Conservation (phyloP, 2,797 vertebrate genomes). For the Pangasius krempfi region DNA sequence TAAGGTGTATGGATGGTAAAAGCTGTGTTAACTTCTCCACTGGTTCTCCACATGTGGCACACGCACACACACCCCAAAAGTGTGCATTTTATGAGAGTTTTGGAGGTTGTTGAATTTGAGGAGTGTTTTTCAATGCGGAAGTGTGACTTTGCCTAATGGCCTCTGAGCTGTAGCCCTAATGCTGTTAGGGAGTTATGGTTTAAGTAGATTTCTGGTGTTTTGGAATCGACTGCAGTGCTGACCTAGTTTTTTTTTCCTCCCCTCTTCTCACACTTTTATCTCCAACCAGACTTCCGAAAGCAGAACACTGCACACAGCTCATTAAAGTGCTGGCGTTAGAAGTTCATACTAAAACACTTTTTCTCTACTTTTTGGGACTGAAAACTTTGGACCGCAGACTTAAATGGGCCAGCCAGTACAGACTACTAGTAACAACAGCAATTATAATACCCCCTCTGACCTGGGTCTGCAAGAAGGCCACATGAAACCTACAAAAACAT, state of each 20-base stretch:
- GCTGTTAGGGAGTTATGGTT: slow-evolving; percentile 62
- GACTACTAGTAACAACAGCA: slow-evolving; percentile 8
- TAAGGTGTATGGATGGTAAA: not conserved
- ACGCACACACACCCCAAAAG: not conserved
- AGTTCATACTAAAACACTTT: slow-evolving; percentile 54
- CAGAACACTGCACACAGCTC: slow-evolving; percentile 59
- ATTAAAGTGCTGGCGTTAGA: slow-evolving; percentile 58
- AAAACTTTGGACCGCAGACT: slow-evolving; percentile 47
- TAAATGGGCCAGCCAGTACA: slow-evolving; percentile 1
- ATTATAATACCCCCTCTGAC: not conserved
- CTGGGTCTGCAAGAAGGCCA: not conserved
- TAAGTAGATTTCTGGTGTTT: slow-evolving; percentile 67
- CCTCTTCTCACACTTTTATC: slow-evolving; percentile 60
- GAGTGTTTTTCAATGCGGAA: slow-evolving; percentile 31
- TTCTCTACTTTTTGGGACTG: slow-evolving; percentile 41
- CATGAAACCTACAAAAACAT: not conserved
- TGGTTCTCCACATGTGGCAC: not conserved
- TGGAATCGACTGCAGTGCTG: slow-evolving; percentile 68
- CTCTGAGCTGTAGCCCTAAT: slow-evolving; percentile 38
- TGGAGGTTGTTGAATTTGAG: not conserved
- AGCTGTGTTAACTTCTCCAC: not conserved
- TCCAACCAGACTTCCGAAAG: slow-evolving; percentile 59
- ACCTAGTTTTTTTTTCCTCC: slow-evolving; percentile 65
- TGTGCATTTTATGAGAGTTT: not conserved
- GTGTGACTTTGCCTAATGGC: slow-evolving; percentile 46